These are phyloP conservation scores for Hippolais icterina DNA, from an alignment of 2,113 vertebrate species.

Conservation along the genomic window DNA sequence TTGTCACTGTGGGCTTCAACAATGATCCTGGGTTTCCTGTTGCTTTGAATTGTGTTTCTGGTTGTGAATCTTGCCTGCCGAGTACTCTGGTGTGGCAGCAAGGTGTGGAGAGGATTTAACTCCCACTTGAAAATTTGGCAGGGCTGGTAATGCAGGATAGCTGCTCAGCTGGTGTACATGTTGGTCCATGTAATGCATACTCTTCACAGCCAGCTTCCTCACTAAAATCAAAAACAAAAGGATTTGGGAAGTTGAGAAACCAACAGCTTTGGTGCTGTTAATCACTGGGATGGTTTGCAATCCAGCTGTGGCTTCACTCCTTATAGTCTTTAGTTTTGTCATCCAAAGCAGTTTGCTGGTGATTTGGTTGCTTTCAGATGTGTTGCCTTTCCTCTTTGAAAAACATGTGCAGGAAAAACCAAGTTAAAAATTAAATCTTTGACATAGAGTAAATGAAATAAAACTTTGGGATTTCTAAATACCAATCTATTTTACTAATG, in stretches of 20 bases:
- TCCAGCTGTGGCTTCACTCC: neutral
- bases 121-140: neutral
- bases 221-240: neutral
- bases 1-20: fast-evolving
- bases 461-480: neutral
- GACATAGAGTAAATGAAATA: neutral
- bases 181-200: neutral
- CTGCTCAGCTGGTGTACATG: neutral
- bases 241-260: neutral
- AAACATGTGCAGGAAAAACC: neutral
- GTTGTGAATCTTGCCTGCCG: neutral
- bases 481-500: neutral
- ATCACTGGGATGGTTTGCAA: neutral
- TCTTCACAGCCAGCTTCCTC: neutral
- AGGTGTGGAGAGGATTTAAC: neutral
- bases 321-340: neutral
- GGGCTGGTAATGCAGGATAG: neutral
- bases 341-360: neutral
- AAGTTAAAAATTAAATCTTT: neutral
- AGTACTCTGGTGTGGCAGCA: neutral
- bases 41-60: neutral
- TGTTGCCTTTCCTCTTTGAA: neutral
- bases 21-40: neutral
- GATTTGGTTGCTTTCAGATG: neutral
- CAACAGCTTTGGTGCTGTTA: neutral